Percentiles rank a stretch among this genome's conserved stretches.
phyloP scores from a whole-genome alignment of 2,113 vertebrate species.

The Prionailurus bengalensis region DNA sequence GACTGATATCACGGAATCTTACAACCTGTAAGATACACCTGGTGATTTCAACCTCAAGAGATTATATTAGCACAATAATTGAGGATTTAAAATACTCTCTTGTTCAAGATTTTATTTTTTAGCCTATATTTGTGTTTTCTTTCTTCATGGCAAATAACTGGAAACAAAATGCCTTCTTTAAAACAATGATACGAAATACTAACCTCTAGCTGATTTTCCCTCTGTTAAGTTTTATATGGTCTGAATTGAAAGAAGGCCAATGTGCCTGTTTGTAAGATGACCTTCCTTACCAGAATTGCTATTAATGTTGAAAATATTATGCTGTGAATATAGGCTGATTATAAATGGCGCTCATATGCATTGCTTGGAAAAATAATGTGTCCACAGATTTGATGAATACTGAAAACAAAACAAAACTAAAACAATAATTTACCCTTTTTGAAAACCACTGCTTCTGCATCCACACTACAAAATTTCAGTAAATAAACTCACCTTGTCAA shows the following conservation, averaged over 20 bases:
- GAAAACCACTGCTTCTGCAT: background rate
- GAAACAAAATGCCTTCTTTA: background rate
- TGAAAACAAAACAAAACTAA: background rate
- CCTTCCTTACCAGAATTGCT: background rate
- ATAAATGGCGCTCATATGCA: background rate
- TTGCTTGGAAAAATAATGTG: background rate
- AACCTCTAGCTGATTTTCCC: background rate
- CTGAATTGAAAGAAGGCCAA: background rate
- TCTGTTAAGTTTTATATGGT: background rate
- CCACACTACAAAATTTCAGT: background rate
- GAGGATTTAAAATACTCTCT: background rate
- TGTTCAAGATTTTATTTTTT: background rate
- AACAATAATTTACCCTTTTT: background rate
- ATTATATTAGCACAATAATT: background rate
- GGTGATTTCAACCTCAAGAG: background rate
- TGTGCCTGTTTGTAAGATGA: background rate
- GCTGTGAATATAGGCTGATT: background rate
- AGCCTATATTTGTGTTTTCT: background rate
- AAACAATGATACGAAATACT: background rate
- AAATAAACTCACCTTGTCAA: constrained; percentile 13
- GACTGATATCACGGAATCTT: background rate
- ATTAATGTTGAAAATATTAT: background rate
- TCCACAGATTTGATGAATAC: background rate
- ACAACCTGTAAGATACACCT: background rate
- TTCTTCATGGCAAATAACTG: background rate